Base-by-base conservation (phyloP, 2,113 vertebrate genomes). In the Periophthalmodon schlosseri region DNA sequence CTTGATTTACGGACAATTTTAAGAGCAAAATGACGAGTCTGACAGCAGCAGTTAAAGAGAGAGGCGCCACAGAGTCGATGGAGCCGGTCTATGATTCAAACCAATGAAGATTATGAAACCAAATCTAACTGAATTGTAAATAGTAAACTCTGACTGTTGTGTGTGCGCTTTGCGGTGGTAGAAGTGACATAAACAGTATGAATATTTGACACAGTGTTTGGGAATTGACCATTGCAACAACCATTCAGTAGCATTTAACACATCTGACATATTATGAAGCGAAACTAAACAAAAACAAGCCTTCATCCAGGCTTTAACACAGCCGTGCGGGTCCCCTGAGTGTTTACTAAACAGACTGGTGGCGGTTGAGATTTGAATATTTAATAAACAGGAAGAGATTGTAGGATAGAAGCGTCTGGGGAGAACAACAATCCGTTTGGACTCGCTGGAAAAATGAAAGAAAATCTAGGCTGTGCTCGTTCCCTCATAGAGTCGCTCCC, bases 321-420 rank as follows among this genome's bases (percentile, higher is more conserved):
- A 79, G 75, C 74, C 70, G 83, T 78, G 76, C 82, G 75, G 75
- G 68, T 90, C 91, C 88, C 88, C 72, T n/a, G 86, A 88, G 91
- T 83, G 85, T 87, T 87, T 81, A 80, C 90, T 89, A 87, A 93
- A 93, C 91, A 91, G 88, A 89, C 81, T 86, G 87, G 88, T 91
- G 86, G 88, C 75, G 9, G 74, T 85, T 78, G 82, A 90, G 88
- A 91, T 92, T 92, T 92, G 86, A 93, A 93, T 92, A 92, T 92
- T 92, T 92, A 91, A 93, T 92, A 91, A 90, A 84, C 81, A 81
- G 85, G 60, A 80, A 84, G 85, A 83, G 88, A 91, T 85, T 89
- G 84, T 84, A 92, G 87, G 86, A 80, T 82, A 80, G 80, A 69
- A 34, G 74, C 61, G 76, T 91, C 83, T 80, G 70, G 88, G 87